Evolutionary conservation across 2,888 invertebrate species (phyloP), one percentile per base, ranked within the genome.

Genomic region (Acleris cristana): DNA sequence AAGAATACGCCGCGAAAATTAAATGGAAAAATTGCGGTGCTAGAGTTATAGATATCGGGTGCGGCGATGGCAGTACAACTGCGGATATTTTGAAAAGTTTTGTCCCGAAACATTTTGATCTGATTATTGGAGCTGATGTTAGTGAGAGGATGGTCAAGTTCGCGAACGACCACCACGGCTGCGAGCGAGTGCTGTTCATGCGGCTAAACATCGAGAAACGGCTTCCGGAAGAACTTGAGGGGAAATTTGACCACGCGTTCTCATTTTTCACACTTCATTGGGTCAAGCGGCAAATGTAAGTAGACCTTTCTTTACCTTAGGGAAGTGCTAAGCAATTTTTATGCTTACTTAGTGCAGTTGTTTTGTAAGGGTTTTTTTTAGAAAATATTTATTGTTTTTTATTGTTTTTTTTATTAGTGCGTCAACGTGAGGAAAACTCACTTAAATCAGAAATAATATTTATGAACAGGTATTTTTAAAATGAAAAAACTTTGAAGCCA

Each of bases 241-340:
- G 84, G 30, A 75, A 83, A 21, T 96, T 95, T 75, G 92, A 95
- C 77, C 95, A 95, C 78, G 90, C 94, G 1, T 94, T 95, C 49
- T 96, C 96, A 0, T 96, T 96, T 77, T 96, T 96, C 78, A 95
- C 96, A 72, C 86, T 96, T 10, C 96, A 96, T 76, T 96, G 96
- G 96, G 94, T 96, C 26, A 93, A 93, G 69, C 93, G 96, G 79
- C 94, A 95, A 77, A 90, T 92, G 95, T 95, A 88, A 82, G 87
- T 74, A 45, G 23, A 74, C 48, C 30, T 55, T 16, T 4, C n/a
- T 19, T 23, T 14, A 21, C n/a, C 4, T 40, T 40, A 14, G 40
- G 40, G 14, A 14, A 14, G 14, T 10, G 45, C 16, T 45, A 18
- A 18, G n/a, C 7, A 48, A n/a, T 48, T 40, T 40, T 40, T 40